Base-by-base conservation (phyloP, 1,140 invertebrate species). In the Babylonia areolata region DNA sequence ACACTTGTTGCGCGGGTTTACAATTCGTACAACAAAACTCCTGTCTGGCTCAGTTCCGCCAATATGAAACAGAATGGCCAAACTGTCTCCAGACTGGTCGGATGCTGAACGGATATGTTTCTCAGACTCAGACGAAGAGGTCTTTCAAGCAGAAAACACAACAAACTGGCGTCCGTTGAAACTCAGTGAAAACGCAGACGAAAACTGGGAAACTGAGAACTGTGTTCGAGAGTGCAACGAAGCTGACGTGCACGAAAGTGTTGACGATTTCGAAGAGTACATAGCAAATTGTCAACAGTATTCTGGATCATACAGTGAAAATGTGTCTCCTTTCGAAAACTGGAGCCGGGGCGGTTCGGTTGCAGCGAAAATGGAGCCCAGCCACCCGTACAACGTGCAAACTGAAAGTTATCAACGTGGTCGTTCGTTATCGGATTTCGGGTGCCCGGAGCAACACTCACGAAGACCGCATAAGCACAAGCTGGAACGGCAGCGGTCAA, bases 401-500 rank as follows among this genome's bases (percentile, higher is more conserved):
- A 87, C 51, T 42, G 42, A 33, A 51, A 79, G 37, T 64, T 5
- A 12, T 23, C 58, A 79, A 23, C n/a, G 84, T 51, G 75, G 33
- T 28, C 39, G 20, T 20, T 79, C 78, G 3, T 11, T 17, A 42
- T 46, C 37, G 11, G 39, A 81, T 40, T 46, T 51, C 40, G 35
- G 54, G 40, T 42, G 77, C 35, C 40, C 33, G 11, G 28, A 33
- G 17, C 42, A 12, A 23, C 2, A 64, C 5, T 2, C 58, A 51
- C 17, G 46, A 12, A 9, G 17, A 28, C 58, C 58, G 12, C 58
- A 64, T 23, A 23, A 6, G 58, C 58, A 64, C 23, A 12, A 33
- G 64, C 71, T 84, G 40, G 89, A 90, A 75, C 88, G 88, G 20
- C 88, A 90, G 39, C 87, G 88, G 15, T 94, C 94, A 0, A 92